Base-by-base conservation (phyloP, 1,140 invertebrate species). In the Ctenoplectra terminalis region DNA sequence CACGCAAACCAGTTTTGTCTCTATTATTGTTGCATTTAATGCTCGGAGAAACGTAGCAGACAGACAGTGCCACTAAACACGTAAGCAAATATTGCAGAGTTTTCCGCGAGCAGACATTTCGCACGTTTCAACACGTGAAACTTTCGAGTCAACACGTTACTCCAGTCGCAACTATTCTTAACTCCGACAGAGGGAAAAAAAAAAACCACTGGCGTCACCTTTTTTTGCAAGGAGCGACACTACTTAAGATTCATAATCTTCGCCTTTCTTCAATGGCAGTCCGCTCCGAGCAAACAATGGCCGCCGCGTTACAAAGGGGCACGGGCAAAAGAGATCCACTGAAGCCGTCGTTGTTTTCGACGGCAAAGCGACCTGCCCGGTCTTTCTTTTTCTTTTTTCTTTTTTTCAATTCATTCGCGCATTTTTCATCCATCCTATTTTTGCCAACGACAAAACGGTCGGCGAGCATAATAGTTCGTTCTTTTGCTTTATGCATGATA, bases 191-290 rank as follows among this genome's bases (percentile, higher is more conserved):
- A 48, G 46, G 13, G 1, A 11, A 15, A 37, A 4, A 11, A 23
- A 40, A 46, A 26, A 29, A 46, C 5, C 56, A 52, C 15, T 15
- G 29, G 20, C 40, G 56, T 46, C 37, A 17, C 1, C 23, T 34
- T 43, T 34, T 43, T 60, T 23, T 34, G 20, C 13, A 29, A 64
- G 50, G 5, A n/a, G 26, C 56, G 20, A 60, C 54, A 3, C 26
- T 17, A 17, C 15, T 75, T 43, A 64, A 40, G 23, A 75, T 64
- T 72, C 52, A 58, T 58, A 72, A 58, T 64, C 46, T 37, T 64
- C 17, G 60, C 17, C 20, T 64, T 54, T 34, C 52, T 69, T 34
- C 17, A 69, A 52, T 20, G 43, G 64, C 43, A 3, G 20, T 2
- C 20, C 31, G 2, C 34, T 29, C 17, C 40, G 17, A n/a, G 26